phyloP scores from a whole-genome alignment of 2,113 vertebrate species.

The Carettochelys insculpta region DNA sequence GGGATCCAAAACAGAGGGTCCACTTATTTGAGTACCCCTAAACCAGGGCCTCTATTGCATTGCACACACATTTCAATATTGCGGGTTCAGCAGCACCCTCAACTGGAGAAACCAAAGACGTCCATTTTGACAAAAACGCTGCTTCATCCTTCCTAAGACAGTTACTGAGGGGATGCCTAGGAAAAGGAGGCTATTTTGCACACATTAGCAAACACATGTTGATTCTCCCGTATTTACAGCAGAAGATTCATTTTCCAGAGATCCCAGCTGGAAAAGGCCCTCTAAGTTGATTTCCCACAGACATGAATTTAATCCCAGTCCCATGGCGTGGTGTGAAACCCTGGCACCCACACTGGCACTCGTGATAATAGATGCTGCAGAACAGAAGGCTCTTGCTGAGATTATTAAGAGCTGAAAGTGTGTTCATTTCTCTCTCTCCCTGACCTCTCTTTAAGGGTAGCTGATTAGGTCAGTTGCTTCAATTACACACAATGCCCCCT shows the following conservation, averaged over 20 bases:
- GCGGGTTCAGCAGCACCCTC: not conserved
- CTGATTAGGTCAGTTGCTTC: conserved; percentile 22
- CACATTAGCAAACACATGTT: not conserved
- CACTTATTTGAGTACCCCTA: not conserved
- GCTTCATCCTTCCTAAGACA: not conserved
- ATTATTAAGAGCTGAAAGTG: not conserved
- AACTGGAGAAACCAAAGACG: not conserved
- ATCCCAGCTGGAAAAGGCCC: not conserved
- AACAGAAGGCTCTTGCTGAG: not conserved
- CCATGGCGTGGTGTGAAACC: not conserved
- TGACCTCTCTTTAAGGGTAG: not conserved
- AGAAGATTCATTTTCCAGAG: not conserved
- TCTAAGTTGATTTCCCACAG: not conserved
- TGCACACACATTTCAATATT: not conserved
- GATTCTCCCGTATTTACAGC: not conserved
- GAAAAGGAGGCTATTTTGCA: not conserved
- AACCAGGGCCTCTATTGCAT: not conserved
- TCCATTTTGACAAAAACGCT: not conserved
- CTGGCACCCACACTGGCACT: not conserved
- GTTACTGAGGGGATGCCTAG: not conserved
- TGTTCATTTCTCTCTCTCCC: not conserved
- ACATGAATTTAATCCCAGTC: not conserved
- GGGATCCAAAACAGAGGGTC: not conserved
- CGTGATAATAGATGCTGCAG: too few species aligned
- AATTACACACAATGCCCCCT: not conserved